These are phyloP conservation scores for Drosophila sp. DNA, from an alignment of 1,140 invertebrate species.

Conservation along the genomic window DNA sequence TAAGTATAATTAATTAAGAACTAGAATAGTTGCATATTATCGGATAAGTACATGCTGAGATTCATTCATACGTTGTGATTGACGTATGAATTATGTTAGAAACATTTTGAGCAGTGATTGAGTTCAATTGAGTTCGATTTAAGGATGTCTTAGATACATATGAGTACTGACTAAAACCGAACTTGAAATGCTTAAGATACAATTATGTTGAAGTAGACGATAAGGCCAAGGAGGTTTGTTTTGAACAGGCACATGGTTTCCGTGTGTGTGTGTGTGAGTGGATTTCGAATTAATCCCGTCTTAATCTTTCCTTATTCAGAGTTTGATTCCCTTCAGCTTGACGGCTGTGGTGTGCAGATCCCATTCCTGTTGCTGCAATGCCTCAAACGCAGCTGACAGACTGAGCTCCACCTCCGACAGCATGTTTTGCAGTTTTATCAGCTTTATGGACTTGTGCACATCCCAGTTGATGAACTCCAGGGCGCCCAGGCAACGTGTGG, in stretches of 20 bases:
- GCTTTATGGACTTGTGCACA: conserved; percentile 94
- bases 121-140: conserved; percentile 34
- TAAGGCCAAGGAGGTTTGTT: conserved; percentile 57
- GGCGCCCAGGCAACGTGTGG: conserved; percentile 91
- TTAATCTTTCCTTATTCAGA: conserved; percentile 20
- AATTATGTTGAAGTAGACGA: conserved; percentile 33
- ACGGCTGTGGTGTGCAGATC: conserved; percentile 83
- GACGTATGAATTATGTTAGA: conserved; percentile 46
- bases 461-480: conserved; percentile 95
- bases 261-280: not conserved
- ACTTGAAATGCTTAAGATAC: conserved; percentile 54
- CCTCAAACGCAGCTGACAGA: conserved; percentile 83
- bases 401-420: conserved; percentile 85
- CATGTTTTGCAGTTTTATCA: conserved; percentile 90
- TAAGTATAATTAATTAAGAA: conserved; percentile 37
- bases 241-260: conserved; percentile 48
- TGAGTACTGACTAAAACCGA: conserved; percentile 19
- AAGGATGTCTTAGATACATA: conserved; percentile 30
- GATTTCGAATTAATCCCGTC: not conserved
- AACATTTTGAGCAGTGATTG: conserved; percentile 66
- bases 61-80: conserved; percentile 50
- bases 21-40: conserved; percentile 53
- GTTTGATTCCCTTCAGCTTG: conserved; percentile 75
- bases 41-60: conserved; percentile 77
- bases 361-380: conserved; percentile 84